These are phyloP conservation scores for Peribatodes rhomboidaria DNA, from an alignment of 2,888 invertebrate species.

Conservation along the genomic window DNA sequence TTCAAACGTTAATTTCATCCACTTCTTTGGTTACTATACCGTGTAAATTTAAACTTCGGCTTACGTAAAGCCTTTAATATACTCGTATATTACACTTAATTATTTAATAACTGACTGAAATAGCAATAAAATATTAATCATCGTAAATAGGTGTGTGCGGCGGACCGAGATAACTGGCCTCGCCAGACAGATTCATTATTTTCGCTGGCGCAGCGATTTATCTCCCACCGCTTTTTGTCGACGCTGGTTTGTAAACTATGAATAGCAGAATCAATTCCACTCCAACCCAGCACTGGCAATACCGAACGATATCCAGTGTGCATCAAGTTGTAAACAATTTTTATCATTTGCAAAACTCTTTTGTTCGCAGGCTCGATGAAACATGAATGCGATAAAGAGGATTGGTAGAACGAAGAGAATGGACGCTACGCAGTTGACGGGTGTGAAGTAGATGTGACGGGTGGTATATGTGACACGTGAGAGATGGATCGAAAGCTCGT, in stretches of 20 bases:
- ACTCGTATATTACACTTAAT: too few relatives aligned
- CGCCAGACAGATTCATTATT: constrained; percentile 67
- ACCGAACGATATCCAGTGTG: constrained; percentile 49
- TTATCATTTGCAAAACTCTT: constrained; percentile 43
- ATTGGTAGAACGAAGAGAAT: constrained; percentile 47
- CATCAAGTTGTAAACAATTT: constrained; percentile 49
- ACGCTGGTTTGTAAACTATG: constrained; percentile 67
- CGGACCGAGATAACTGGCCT: constrained; percentile 64
- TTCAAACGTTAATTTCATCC: too few relatives aligned
- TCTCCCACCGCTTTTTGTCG: constrained; percentile 67
- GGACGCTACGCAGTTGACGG: constrained; percentile 45
- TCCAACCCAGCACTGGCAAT: constrained; percentile 53
- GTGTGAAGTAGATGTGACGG: constrained; percentile 53
- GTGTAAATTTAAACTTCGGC: too few relatives aligned
- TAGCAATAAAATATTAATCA: constrained; percentile 55
- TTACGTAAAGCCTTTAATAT: too few relatives aligned
- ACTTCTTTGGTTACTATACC: too few relatives aligned
- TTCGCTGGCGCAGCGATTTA: constrained; percentile 68
- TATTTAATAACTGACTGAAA: constrained; percentile 15
- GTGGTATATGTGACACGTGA: constrained; percentile 49
- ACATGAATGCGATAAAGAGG: constrained; percentile 45
- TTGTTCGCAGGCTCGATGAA: constrained; percentile 63
- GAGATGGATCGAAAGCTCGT: constrained; percentile 71
- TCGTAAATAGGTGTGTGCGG: constrained; percentile 56
- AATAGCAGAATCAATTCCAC: constrained; percentile 69